Conservation (phyloP, 2,113 vertebrate species). For the Actenoides lindsayi region DNA sequence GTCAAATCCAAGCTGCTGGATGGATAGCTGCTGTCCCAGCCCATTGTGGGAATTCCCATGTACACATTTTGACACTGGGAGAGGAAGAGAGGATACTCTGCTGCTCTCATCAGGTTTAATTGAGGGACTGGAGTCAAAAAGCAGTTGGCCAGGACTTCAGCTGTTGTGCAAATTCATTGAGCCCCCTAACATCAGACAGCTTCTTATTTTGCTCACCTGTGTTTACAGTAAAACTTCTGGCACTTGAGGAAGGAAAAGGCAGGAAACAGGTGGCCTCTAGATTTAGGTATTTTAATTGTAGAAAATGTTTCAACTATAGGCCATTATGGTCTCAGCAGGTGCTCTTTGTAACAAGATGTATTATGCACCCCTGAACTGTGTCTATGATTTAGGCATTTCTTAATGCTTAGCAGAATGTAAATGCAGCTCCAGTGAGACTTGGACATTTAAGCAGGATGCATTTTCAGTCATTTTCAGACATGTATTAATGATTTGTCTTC, state of each 20-base stretch:
- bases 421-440: background rate
- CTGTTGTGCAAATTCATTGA: background rate
- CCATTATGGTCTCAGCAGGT: constrained; percentile 1
- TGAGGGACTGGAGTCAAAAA: background rate
- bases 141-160: background rate
- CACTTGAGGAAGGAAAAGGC: background rate
- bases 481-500: background rate
- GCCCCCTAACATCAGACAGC: background rate
- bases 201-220: constrained; percentile 51
- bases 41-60: background rate
- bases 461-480: background rate
- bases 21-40: constrained; percentile 20
- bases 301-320: constrained; percentile 35
- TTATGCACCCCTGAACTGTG: constrained; percentile 6
- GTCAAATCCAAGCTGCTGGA: constrained; percentile 24
- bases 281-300: constrained; percentile 54
- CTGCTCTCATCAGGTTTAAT: constrained; percentile 40
- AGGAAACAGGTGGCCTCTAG: constrained; percentile 53
- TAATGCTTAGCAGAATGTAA: constrained; percentile 41
- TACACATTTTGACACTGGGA: background rate
- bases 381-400: constrained; percentile 43
- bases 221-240: constrained; percentile 45
- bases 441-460: background rate
- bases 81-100: background rate
- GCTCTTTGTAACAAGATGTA: constrained; percentile 42